Evolutionary conservation across 2,888 invertebrate species (phyloP).

Genomic region (Ophion obscuratus): DNA sequence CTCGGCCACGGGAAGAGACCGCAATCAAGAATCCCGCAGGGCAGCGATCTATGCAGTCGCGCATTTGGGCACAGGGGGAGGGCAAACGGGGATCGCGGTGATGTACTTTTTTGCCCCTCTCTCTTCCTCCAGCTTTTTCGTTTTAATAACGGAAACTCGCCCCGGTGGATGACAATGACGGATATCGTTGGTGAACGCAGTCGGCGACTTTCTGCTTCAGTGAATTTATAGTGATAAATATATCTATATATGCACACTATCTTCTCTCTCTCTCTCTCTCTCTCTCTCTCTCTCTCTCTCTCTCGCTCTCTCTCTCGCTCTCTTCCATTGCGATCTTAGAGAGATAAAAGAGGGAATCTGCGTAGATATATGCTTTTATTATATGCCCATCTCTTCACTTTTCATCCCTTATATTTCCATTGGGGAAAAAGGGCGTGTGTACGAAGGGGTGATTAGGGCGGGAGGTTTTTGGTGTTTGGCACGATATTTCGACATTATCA

Average conservation of each 20-base stretch:
- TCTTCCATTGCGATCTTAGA: neutral
- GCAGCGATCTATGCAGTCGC: conserved; percentile 43
- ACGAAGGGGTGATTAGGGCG: conserved; percentile 31
- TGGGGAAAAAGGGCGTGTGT: conserved; percentile 27
- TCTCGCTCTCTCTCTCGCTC: neutral
- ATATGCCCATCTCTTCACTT: conserved; percentile 6
- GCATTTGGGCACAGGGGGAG: conserved; percentile 15
- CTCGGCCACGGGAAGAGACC: conserved; percentile 52
- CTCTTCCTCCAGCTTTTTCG: conserved; percentile 53
- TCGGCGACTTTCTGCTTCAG: conserved; percentile 58
- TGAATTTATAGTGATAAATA: conserved; percentile 53
- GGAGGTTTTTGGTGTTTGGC: conserved; percentile 1
- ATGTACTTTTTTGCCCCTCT: conserved; percentile 31
- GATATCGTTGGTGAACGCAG: conserved; percentile 64
- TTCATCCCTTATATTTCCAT: conserved; percentile 20
- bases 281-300: conserved; percentile 1
- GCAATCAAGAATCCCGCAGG: conserved; percentile 61
- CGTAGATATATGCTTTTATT: conserved; percentile 46
- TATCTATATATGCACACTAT: conserved; percentile 8
- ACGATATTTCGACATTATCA: neutral
- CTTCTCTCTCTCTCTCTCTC: conserved; percentile 26
- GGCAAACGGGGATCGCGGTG: conserved; percentile 16
- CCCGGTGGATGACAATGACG: conserved; percentile 66
- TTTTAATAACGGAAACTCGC: conserved; percentile 66
- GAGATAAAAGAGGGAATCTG: neutral